These are phyloP conservation scores for Heteromormyrus szaboi DNA, from an alignment of 2,797 vertebrate genomes.

Conservation along the genomic window DNA sequence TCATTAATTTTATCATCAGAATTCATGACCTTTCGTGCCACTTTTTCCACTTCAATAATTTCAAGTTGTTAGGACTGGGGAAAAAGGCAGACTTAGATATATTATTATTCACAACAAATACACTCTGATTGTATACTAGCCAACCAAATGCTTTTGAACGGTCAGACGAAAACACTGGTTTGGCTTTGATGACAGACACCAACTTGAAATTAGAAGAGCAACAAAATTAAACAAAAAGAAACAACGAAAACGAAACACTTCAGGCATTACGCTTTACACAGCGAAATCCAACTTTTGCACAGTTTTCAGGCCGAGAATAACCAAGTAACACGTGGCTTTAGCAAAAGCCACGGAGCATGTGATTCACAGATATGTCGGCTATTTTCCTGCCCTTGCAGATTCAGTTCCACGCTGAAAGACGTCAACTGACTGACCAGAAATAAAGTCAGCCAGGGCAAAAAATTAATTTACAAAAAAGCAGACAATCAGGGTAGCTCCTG, in stretches of 20 bases:
- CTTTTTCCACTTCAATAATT: not conserved
- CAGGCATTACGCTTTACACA: not conserved
- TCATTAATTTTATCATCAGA: not conserved
- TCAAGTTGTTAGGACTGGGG: not conserved
- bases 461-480: not conserved
- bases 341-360: slow-evolving; percentile 5
- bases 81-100: not conserved
- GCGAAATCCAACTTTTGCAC: not conserved
- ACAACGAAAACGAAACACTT: not conserved
- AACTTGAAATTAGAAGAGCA: not conserved
- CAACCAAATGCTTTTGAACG: not conserved
- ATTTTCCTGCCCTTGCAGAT: not conserved
- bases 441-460: not conserved
- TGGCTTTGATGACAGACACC: not conserved
- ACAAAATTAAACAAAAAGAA: not conserved
- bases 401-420: not conserved
- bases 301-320: not conserved
- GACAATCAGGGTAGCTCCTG: not conserved
- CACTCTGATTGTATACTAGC: not conserved
- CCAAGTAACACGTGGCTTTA: not conserved
- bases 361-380: slow-evolving; percentile 7
- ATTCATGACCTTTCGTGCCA: not conserved
- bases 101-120: not conserved
- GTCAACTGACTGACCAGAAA: not conserved
- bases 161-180: not conserved